A percentile compares a stretch with the other conserved stretches of the same genome.
These are phyloP conservation scores for Eurystomus glaucurus DNA, from an alignment of 2,797 vertebrate species.

Conservation along the genomic window DNA sequence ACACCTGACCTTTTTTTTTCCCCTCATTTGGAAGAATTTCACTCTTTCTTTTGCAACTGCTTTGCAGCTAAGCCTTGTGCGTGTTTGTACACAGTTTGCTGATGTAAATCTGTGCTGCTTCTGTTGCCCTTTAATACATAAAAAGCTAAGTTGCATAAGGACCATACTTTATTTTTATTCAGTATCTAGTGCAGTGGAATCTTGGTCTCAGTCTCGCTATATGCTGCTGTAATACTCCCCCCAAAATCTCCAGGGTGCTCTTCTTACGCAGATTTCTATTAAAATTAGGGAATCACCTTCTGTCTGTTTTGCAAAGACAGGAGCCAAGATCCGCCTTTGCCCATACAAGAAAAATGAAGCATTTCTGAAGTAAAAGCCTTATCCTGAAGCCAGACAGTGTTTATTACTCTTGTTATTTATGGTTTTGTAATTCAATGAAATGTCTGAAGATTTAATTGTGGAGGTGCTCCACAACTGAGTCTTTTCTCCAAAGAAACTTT, in stretches of 20 bases:
- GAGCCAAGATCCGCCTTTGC: neutral
- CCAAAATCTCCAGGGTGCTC: neutral
- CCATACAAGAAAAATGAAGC: neutral
- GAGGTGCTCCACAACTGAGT: neutral
- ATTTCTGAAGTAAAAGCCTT: neutral
- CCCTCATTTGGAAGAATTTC: neutral
- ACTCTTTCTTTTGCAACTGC: neutral
- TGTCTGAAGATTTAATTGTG: slow-evolving; percentile 11
- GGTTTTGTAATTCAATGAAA: slow-evolving; percentile 18
- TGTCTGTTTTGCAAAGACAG: neutral
- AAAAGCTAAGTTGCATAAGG: neutral
- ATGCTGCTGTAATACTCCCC: neutral
- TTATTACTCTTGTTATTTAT: slow-evolving; percentile 39
- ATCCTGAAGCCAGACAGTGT: neutral
- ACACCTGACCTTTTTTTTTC: neutral
- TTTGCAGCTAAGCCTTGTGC: neutral
- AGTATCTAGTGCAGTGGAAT: neutral
- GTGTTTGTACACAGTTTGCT: neutral
- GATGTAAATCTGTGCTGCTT: neutral
- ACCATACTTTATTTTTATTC: neutral
- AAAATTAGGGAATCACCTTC: neutral
- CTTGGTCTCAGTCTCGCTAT: neutral
- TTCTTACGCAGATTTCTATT: neutral
- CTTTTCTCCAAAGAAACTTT: slow-evolving; percentile 26
- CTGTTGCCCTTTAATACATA: neutral